A percentile compares a stretch with the other conserved stretches of the same genome.
These are phyloP conservation scores for Rutilus rutilus DNA, from an alignment of 2,113 vertebrate genomes.

Conservation along the genomic window DNA sequence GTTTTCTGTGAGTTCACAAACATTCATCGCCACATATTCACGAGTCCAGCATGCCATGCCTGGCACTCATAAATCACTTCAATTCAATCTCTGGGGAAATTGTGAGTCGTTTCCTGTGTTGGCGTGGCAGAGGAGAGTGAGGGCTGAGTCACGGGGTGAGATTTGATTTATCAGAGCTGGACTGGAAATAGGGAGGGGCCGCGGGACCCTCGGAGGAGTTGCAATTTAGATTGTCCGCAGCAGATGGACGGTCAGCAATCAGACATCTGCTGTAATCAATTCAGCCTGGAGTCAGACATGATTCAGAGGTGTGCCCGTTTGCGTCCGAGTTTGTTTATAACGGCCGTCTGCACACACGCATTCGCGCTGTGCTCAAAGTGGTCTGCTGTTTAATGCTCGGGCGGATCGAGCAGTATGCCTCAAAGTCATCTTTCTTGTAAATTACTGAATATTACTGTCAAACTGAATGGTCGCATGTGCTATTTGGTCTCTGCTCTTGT, in stretches of 20 bases:
- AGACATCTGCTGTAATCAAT: constrained; percentile 72
- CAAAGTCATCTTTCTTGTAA: neutral
- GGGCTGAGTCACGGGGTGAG: constrained; percentile 4
- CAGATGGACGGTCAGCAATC: constrained; percentile 69
- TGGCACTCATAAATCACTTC: constrained; percentile 42
- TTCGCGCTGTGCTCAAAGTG: neutral
- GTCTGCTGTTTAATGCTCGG: constrained; percentile 4
- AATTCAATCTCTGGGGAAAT: constrained; percentile 44
- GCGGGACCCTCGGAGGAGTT: constrained; percentile 59
- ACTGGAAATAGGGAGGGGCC: constrained; percentile 16
- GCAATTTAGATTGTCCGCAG: constrained; percentile 66
- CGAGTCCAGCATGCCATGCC: constrained; percentile 26
- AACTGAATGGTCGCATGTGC: neutral
- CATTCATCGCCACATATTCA: constrained; percentile 18
- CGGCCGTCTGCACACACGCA: neutral
- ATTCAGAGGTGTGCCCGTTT: constrained; percentile 46
- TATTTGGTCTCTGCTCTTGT: neutral
- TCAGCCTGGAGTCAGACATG: constrained; percentile 62
- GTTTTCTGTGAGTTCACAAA: constrained; percentile 15
- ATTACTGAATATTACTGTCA: neutral
- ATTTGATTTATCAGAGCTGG: constrained; percentile 45
- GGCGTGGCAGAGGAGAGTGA: constrained; percentile 20
- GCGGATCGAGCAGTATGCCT: neutral
- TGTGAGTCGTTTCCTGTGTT: constrained; percentile 39
- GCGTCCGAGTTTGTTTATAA: neutral